These are phyloP conservation scores for Ispidina lecontei DNA, from an alignment of 2,797 vertebrate genomes.

Conservation along the genomic window DNA sequence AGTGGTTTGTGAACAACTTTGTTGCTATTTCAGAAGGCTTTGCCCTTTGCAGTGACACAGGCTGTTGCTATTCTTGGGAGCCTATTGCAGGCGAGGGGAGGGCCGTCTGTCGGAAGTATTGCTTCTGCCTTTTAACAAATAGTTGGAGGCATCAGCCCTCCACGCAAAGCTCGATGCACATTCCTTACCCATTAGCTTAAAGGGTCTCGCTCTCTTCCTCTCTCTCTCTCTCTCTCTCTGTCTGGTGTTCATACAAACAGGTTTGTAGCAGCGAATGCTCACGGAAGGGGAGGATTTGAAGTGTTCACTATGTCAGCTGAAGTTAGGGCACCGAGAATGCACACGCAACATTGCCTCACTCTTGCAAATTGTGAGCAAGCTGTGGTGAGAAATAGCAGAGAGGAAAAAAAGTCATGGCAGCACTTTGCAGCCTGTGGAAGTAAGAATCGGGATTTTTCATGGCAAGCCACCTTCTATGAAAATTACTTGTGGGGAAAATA, in stretches of 20 bases:
- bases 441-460: background rate
- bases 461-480: background rate
- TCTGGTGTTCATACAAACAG: background rate
- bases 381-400: background rate
- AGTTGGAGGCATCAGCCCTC: constrained; percentile 49
- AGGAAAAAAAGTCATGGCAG: background rate
- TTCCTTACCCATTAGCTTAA: constrained; percentile 7
- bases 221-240: background rate
- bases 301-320: background rate
- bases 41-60: constrained; percentile 83
- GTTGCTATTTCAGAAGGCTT: constrained; percentile 84
- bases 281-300: background rate
- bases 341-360: background rate
- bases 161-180: background rate
- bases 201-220: background rate
- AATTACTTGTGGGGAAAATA: background rate
- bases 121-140: constrained; percentile 67
- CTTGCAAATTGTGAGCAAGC: background rate
- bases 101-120: constrained; percentile 64
- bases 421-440: background rate
- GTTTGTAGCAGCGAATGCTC: background rate
- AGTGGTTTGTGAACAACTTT: constrained; percentile 80
- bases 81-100: constrained; percentile 81
- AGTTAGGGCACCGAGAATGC: background rate
- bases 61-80: constrained; percentile 82